Evolutionary conservation across 2,797 vertebrate species (phyloP), one percentile per base, ranked within the genome.

Genomic region (Diglossa cyanea): DNA sequence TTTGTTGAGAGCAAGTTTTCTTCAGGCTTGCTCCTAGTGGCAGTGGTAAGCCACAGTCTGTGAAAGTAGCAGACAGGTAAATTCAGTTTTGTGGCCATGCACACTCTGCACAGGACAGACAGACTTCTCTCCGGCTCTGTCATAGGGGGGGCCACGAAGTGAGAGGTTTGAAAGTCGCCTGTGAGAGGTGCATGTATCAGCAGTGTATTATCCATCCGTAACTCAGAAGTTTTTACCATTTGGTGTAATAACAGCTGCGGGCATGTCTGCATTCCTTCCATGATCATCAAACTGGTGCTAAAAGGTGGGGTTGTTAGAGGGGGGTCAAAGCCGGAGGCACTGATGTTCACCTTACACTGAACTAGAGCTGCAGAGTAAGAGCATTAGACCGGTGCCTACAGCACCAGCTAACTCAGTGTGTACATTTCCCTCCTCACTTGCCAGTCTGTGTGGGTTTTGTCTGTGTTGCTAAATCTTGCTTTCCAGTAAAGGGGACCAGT

Each of bases 351-450:
- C 48, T 28, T 10, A 1, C 5, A 2, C 37, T 3, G 19, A 73
- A 4, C 20, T 24, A 37, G 11, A 55, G 74, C 78, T 51, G 66
- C 48, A 13, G 9, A 48, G 51, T 25, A 44, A 54, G 53, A 60
- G 12, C 19, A n/a, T 40, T 7, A 57, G 57, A 24, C 33, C 7
- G 17, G 17, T 66, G 55, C 67, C 44, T 70, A 31, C 28, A 47
- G 30, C 72, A 54, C 0, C 0, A 54, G 3, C 19, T 20, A 30
- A 53, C 15, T 39, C 8, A 7, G 4, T 12, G 26, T 14, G 42
- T 39, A 9, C 33, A 4, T 47, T 72, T 45, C 37, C 4, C 20
- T 57, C 33, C 48, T 13, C 18, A 13, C 16, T 54, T 55, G 70
- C 44, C 53, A 30, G 40, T 78, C 84, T 87, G 37, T 58, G 58